Evolutionary conservation across 2,113 vertebrate genomes (phyloP).

Genomic region (Hippocampus comes): DNA sequence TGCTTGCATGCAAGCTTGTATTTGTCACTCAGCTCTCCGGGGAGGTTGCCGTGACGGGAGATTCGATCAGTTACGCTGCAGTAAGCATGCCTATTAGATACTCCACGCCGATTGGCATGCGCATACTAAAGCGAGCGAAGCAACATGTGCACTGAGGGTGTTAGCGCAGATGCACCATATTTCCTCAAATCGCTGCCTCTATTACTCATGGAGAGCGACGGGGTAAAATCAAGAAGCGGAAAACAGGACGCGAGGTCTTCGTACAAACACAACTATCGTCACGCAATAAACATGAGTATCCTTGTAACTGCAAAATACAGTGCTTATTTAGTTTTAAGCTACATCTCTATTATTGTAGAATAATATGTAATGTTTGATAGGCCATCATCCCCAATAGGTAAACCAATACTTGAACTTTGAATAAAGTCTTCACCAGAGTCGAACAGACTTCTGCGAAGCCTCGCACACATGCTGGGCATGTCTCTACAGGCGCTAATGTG

Average conservation of each 20-base stretch:
- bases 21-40: constrained; percentile 51
- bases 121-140: constrained; percentile 20
- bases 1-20: constrained; percentile 5
- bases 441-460: background rate
- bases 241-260: background rate
- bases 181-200: background rate
- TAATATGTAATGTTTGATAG: too few relatives aligned
- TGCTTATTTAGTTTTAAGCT: too few relatives aligned
- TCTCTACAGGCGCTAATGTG: constrained; percentile 14
- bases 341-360: too few relatives aligned
- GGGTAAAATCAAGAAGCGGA: background rate
- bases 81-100: constrained; percentile 58
- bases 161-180: constrained; percentile 6
- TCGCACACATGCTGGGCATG: constrained; percentile 1
- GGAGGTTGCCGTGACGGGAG: constrained; percentile 51
- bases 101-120: constrained; percentile 33
- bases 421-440: background rate
- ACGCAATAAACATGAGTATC: too few relatives aligned
- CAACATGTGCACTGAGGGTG: constrained; percentile 23
- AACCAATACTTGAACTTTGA: background rate
- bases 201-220: background rate
- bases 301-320: too few relatives aligned
- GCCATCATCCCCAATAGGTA: background rate
- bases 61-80: constrained; percentile 61
- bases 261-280: background rate